Conservation (phyloP, 2,888 invertebrate species). For the Cristatella mucedo region DNA sequence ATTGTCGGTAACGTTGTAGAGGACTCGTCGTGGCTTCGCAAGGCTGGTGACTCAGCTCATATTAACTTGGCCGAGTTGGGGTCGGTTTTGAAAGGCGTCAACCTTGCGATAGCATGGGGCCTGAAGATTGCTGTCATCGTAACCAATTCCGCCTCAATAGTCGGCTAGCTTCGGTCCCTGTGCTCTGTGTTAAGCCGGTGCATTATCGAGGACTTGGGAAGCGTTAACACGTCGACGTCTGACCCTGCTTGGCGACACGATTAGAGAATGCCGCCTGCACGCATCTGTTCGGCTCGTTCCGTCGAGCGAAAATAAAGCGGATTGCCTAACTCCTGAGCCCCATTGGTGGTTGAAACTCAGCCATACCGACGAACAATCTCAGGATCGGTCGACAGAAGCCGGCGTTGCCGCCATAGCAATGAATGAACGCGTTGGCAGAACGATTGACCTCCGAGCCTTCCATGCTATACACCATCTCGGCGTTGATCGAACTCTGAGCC, state of each 20-base stretch:
- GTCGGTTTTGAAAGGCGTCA: slow-evolving; percentile 5
- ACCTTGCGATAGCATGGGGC: slow-evolving; percentile 8
- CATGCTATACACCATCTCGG: background rate
- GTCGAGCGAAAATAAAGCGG: slow-evolving; percentile 5
- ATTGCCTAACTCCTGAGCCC: slow-evolving; percentile 1
- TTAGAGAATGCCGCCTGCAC: background rate
- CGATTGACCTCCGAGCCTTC: background rate
- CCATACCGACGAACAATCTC: no score
- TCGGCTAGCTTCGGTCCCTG: slow-evolving; percentile 6
- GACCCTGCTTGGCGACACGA: no score
- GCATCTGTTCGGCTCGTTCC: background rate
- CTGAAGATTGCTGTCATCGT: background rate
- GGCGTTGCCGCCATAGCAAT: no score
- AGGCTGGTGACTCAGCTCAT: background rate
- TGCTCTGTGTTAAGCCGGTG: no score
- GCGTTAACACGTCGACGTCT: no score
- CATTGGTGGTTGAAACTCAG: slow-evolving; percentile 7
- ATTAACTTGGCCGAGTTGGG: slow-evolving; percentile 9
- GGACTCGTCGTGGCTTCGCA: slow-evolving; percentile 10
- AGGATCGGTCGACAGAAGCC: no score
- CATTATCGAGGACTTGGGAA: no score
- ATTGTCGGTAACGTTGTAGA: slow-evolving; percentile 7
- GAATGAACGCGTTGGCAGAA: no score
- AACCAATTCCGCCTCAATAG: slow-evolving; percentile 9
- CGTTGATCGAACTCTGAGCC: background rate